Base-by-base conservation (phyloP, 30 jellyfish, hydroid and myxozoan genomes). In the Phacellophora camtschatica region DNA sequence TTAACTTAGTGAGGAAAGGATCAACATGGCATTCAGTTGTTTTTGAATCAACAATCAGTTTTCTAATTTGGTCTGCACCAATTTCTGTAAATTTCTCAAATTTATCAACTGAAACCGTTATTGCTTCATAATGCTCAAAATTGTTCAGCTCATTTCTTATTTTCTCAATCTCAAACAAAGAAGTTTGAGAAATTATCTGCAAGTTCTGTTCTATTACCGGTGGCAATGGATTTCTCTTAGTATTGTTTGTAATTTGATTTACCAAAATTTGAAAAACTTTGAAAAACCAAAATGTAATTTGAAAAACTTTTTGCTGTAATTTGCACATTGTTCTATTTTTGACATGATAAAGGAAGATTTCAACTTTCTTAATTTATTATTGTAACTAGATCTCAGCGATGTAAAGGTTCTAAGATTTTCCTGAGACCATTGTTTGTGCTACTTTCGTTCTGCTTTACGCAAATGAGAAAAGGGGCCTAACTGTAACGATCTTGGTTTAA, bases 191-290 rank as follows among this genome's bases (percentile, higher is more conserved):
- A 39, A 39, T 39, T 39, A 10, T 39, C 53, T 39, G 53, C 53
- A 39, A 39, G 53, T 39, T 39, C 53, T 39, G 53, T 39, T 39
- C 53, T 39, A 39, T 39, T 58, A 25, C 43, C 45, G 43, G 74
- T 25, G 43, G 74, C 46, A 58, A 31, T 25, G 74, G 74, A 27
- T 58, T 58, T 31, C 25, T 13, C 31, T 58, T 58, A 13, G 74
- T 58, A 58, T 58, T 58, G 74, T 58, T 58, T 58, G 74, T 58
- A 13, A 58, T 10, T 58, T 58, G 74, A 31, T 61, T 61, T 22
- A 51, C 67, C 9, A 51, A n/a, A n/a, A n/a, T n/a, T n/a, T n/a
- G n/a, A n/a, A n/a, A n/a, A n/a, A n/a, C n/a, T n/a, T n/a, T n/a
- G n/a, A n/a, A n/a, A n/a, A n/a, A n/a, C n/a, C n/a, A n/a, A n/a